Percentiles rank a stretch among this genome's conserved stretches.
Conservation (phyloP, 2,113 vertebrate genomes). For the Zootoca vivipara region DNA sequence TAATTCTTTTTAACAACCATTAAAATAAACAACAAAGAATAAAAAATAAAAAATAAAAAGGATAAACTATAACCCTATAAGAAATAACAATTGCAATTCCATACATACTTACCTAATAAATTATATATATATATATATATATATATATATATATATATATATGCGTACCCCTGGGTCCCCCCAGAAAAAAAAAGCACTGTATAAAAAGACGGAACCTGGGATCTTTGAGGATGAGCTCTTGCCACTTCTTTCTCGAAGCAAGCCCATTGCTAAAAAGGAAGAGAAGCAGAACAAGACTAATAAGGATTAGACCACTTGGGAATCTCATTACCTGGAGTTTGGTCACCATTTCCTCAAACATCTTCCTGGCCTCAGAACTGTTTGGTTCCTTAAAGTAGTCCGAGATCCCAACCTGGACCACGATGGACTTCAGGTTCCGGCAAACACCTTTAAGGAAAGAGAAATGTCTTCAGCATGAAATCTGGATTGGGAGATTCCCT, state of each 20-base stretch:
- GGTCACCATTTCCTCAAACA: slow-evolving; percentile 99
- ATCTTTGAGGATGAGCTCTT: background rate
- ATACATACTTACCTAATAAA: too few species aligned
- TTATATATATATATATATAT: too few species aligned
- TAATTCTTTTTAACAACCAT: too few species aligned
- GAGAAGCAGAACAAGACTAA: too few species aligned
- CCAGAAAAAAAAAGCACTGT: too few species aligned
- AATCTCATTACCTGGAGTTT: slow-evolving; percentile 89
- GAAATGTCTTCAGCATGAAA: fast-evolving
- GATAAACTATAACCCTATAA: too few species aligned
- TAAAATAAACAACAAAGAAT: background rate
- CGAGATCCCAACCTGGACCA: slow-evolving; percentile 96
- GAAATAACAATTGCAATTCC: too few species aligned
- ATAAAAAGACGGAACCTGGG: background rate
- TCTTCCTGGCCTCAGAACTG: slow-evolving; percentile 93
- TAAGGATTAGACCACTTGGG: background rate
- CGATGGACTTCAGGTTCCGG: slow-evolving; percentile 95
- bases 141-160: too few species aligned
- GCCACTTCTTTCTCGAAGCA: background rate
- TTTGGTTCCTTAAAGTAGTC: slow-evolving; percentile 99
- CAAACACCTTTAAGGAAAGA: slow-evolving; percentile 85
- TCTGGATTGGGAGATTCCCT: background rate
- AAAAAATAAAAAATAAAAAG: background rate
- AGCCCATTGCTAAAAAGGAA: background rate
- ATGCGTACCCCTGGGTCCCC: fast-evolving